Conservation (phyloP, 2,888 invertebrate genomes). For the Scrobipalpa atriplicella region DNA sequence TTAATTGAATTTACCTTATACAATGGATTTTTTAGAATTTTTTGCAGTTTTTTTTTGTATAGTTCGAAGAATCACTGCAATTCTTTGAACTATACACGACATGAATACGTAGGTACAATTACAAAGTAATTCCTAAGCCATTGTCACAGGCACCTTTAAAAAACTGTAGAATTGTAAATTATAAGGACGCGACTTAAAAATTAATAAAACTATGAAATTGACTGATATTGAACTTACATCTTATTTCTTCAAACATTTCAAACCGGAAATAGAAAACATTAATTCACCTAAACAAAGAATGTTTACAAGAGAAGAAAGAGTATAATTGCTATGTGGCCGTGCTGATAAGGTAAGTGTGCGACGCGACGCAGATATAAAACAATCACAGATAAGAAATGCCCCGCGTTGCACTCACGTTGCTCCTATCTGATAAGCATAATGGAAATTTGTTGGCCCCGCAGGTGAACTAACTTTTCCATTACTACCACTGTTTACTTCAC, state of each 20-base stretch:
- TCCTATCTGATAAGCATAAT: not conserved
- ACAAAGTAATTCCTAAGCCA: no score
- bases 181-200: no score
- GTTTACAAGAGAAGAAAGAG: not conserved
- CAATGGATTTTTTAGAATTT: no score
- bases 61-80: no score
- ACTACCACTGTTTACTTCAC: not conserved
- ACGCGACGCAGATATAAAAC: conserved; percentile 3
- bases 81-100: no score
- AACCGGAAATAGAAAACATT: not conserved
- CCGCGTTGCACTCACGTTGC: conserved; percentile 12
- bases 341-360: conserved; percentile 9
- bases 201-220: no score
- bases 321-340: not conserved
- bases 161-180: no score
- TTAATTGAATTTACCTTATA: no score
- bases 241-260: not conserved
- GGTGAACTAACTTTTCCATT: not conserved
- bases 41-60: no score
- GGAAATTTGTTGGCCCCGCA: not conserved
- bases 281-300: not conserved
- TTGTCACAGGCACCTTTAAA: no score
- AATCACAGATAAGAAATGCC: conserved; percentile 10
- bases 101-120: no score
- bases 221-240: not conserved